Conservation (phyloP, 1,140 invertebrate species). For the Dendroctonus ponderosae region DNA sequence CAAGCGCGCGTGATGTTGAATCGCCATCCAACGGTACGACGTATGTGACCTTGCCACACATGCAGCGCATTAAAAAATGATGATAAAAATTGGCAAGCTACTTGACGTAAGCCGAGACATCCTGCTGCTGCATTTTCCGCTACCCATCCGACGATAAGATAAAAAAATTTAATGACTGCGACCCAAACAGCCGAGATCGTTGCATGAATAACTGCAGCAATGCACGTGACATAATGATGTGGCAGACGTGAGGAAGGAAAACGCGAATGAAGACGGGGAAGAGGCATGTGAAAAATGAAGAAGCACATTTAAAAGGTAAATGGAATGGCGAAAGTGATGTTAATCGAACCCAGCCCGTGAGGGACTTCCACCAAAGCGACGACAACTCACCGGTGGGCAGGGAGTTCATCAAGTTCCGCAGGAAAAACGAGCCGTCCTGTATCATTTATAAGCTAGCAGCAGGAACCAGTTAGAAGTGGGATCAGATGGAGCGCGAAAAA, state of each 20-base stretch:
- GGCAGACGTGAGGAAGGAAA: no score
- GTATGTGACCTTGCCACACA: constrained; percentile 18
- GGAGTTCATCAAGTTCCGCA: constrained; percentile 33
- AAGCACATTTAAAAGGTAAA: not conserved
- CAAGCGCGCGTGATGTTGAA: no score
- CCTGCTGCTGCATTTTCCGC: no score
- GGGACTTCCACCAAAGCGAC: constrained; percentile 30
- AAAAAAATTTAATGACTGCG: no score
- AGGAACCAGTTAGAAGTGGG: not conserved
- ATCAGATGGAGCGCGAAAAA: not conserved
- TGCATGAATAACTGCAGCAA: no score
- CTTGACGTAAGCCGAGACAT: no score
- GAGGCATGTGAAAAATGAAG: constrained; percentile 4
- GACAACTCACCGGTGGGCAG: constrained; percentile 34
- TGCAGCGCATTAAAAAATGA: not conserved
- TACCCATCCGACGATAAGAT: no score
- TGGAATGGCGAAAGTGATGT: not conserved
- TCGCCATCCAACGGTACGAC: no score
- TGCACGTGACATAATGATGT: no score
- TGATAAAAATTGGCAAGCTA: no score
- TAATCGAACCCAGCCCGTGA: not conserved
- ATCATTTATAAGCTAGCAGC: constrained; percentile 23
- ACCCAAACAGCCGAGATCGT: no score
- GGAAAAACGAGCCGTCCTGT: constrained; percentile 33
- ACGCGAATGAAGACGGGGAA: no score